Conservation (phyloP, 2,888 invertebrate genomes). For the Ormyrus rosae region DNA sequence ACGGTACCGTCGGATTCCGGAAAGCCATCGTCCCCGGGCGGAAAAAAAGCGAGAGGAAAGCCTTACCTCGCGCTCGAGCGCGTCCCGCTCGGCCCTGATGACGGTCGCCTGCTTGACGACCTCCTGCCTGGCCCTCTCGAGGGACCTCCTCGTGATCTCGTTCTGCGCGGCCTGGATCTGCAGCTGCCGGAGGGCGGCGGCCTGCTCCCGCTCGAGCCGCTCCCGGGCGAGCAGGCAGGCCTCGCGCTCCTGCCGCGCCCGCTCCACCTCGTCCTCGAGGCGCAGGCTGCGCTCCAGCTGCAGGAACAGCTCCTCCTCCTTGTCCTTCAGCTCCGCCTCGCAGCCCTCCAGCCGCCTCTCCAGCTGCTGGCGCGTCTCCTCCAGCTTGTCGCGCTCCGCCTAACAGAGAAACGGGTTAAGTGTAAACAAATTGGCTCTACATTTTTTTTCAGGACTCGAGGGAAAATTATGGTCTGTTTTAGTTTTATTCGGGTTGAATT, state of each 20-base stretch:
- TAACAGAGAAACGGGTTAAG: slow-evolving; percentile 59
- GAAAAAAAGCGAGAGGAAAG: too few relatives aligned
- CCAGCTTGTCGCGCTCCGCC: slow-evolving; percentile 79
- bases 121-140: slow-evolving; percentile 79
- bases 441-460: too few relatives aligned
- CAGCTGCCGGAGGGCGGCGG: slow-evolving; percentile 74
- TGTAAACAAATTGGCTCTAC: too few relatives aligned
- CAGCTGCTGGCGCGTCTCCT: slow-evolving; percentile 77
- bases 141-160: slow-evolving; percentile 78
- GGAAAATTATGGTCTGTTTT: too few relatives aligned
- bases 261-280: slow-evolving; percentile 77
- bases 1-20: too few relatives aligned
- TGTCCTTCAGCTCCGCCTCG: slow-evolving; percentile 78
- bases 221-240: slow-evolving; percentile 67
- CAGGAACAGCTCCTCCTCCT: slow-evolving; percentile 80
- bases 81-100: slow-evolving; percentile 79
- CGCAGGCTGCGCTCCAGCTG: slow-evolving; percentile 79
- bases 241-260: slow-evolving; percentile 67
- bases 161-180: slow-evolving; percentile 79
- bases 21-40: too few relatives aligned
- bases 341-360: slow-evolving; percentile 78
- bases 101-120: slow-evolving; percentile 79
- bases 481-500: too few relatives aligned
- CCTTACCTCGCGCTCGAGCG: slow-evolving; percentile 78
- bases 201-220: slow-evolving; percentile 69